phyloP scores from a whole-genome alignment of 2,113 vertebrate genomes.

The Sander lucioperca region DNA sequence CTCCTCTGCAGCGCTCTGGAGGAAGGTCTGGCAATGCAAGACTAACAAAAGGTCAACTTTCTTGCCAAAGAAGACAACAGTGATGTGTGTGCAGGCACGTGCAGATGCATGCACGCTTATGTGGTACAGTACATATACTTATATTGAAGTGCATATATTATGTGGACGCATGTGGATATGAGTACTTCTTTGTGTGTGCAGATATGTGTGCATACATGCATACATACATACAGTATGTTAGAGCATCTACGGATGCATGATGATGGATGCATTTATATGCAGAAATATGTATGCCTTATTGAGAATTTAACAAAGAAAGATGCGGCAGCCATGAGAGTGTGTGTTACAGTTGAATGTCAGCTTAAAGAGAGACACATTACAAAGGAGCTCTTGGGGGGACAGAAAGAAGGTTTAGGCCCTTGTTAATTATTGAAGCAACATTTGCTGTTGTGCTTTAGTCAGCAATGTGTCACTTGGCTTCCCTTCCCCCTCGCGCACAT shows the following conservation, averaged over 20 bases:
- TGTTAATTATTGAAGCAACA: slow-evolving; percentile 75
- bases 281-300: neutral
- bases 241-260: neutral
- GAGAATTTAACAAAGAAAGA: neutral
- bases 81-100: neutral
- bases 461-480: slow-evolving; percentile 47
- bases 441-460: slow-evolving; percentile 58
- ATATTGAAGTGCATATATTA: neutral
- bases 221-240: neutral
- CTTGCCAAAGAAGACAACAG: neutral
- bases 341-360: slow-evolving; percentile 16
- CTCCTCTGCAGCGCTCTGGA: too few species aligned
- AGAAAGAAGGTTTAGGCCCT: slow-evolving; percentile 49
- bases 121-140: neutral
- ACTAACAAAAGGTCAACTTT: too few species aligned
- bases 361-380: slow-evolving; percentile 30
- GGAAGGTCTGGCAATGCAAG: too few species aligned
- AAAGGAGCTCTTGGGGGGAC: slow-evolving; percentile 35
- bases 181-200: neutral
- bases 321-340: neutral
- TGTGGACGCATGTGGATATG: neutral
- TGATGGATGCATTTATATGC: slow-evolving; percentile 8
- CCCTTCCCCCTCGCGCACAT: slow-evolving; percentile 1
- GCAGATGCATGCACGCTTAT: neutral
- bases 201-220: neutral